Conservation (phyloP, 2,797 vertebrate species). For the Lemur catta region DNA sequence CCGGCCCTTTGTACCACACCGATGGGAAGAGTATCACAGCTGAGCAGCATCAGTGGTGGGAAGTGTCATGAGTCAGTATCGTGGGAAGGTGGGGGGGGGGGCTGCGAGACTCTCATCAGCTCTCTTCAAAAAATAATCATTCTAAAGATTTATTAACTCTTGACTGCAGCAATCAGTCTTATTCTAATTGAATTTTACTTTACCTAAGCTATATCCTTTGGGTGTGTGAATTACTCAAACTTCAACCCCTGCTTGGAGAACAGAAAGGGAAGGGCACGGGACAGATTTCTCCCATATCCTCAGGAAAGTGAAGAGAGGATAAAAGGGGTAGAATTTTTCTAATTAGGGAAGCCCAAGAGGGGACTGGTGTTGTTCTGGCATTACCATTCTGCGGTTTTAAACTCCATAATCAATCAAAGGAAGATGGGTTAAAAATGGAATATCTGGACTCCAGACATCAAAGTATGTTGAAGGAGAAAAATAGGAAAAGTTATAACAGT, state of each 20-base stretch:
- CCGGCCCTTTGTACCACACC: not conserved
- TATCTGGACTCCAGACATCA: not conserved
- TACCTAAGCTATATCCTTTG: not conserved
- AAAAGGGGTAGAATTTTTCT: not conserved
- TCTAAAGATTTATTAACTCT: not conserved
- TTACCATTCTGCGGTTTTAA: not conserved
- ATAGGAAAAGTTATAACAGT: not conserved
- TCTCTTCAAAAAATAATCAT: not conserved
- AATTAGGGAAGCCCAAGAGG: not conserved
- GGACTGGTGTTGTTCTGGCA: not conserved
- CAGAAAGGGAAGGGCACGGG: not conserved
- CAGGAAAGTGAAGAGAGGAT: not conserved
- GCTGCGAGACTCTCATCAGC: not conserved
- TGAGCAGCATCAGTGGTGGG: fast-evolving
- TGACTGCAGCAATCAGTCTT: not conserved
- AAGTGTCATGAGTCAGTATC: not conserved
- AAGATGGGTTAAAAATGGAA: not conserved
- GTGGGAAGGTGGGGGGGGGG: not conserved
- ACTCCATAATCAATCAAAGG: not conserved
- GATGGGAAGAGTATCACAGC: not conserved
- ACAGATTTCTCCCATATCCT: not conserved
- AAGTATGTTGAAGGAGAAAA: conserved; percentile 29
- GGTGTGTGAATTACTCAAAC: not conserved
- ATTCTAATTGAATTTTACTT: not conserved
- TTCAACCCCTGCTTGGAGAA: not conserved